phyloP scores from a whole-genome alignment of 2,113 vertebrate genomes.

The Rhea pennata region DNA sequence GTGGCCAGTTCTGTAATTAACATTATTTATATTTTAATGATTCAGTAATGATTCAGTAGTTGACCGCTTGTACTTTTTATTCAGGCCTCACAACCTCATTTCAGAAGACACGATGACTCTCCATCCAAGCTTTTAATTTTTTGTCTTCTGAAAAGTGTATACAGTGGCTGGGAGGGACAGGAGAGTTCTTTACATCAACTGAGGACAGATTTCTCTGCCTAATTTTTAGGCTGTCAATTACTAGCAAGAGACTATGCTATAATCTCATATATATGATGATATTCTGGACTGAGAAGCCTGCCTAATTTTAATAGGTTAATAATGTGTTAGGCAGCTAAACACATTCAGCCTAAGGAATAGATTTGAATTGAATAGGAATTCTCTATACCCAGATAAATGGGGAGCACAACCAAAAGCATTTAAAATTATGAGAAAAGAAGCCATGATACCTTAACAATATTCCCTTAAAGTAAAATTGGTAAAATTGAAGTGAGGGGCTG shows the following conservation, averaged over 20 bases:
- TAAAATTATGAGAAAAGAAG: not conserved
- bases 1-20: not conserved
- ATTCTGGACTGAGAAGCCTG: not conserved
- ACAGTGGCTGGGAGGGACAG: not conserved
- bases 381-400: not conserved
- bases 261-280: not conserved
- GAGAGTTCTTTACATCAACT: not conserved
- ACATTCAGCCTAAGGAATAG: not conserved
- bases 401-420: not conserved
- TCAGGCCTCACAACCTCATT: not conserved
- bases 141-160: not conserved
- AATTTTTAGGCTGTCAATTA: not conserved
- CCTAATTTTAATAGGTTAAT: not conserved
- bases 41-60: not conserved
- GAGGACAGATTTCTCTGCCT: not conserved
- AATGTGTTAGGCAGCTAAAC: not conserved
- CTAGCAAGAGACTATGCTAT: not conserved
- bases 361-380: not conserved
- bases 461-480: not conserved
- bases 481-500: not conserved
- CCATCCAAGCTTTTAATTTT: not conserved
- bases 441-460: not conserved
- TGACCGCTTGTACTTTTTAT: not conserved
- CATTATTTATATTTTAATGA: not conserved
- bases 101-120: not conserved